Evolutionary conservation across 30 jellyfish, hydroid and myxozoan species (phyloP).

Genomic region (Aurelia aurita): DNA sequence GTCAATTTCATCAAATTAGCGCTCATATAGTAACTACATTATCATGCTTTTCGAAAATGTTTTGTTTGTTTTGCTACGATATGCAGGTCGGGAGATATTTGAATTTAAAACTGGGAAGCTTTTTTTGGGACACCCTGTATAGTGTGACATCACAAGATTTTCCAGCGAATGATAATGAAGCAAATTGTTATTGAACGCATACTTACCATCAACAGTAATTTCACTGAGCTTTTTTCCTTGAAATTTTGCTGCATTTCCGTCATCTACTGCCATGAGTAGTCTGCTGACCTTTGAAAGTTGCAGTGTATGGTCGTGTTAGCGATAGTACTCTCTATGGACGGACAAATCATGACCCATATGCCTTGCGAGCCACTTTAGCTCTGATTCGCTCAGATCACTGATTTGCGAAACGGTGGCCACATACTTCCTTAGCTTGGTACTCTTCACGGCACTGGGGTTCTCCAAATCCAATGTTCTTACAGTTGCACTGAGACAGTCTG

Average conservation of each 20-base stretch:
- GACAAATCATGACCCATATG: conserved; percentile 74
- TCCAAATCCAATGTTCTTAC: conserved; percentile 10
- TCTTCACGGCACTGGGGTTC: conserved; percentile 42
- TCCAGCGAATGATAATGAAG: no score
- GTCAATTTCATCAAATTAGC: no score
- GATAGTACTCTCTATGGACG: conserved; percentile 70
- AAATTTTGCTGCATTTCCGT: conserved; percentile 51
- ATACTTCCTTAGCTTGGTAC: conserved; percentile 51
- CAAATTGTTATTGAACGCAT: no score
- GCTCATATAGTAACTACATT: no score
- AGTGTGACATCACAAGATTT: no score
- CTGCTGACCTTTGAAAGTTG: conserved; percentile 70
- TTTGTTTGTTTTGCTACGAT: no score
- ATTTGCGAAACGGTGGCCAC: conserved; percentile 72
- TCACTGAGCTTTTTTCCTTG: conserved; percentile 47
- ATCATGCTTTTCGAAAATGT: no score
- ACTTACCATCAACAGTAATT: conserved; percentile 47
- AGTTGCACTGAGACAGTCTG: conserved; percentile 51
- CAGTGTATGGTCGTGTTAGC: conserved; percentile 51
- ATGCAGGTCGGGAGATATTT: no score
- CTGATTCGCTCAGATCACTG: conserved; percentile 52
- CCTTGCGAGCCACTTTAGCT: conserved; percentile 62
- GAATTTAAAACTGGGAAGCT: no score
- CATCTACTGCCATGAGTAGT: conserved; percentile 65
- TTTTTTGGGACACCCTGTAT: no score